Evolutionary conservation across 1,140 invertebrate species (phyloP), one percentile per base, ranked within the genome.

Genomic region (Venturia canescens): DNA sequence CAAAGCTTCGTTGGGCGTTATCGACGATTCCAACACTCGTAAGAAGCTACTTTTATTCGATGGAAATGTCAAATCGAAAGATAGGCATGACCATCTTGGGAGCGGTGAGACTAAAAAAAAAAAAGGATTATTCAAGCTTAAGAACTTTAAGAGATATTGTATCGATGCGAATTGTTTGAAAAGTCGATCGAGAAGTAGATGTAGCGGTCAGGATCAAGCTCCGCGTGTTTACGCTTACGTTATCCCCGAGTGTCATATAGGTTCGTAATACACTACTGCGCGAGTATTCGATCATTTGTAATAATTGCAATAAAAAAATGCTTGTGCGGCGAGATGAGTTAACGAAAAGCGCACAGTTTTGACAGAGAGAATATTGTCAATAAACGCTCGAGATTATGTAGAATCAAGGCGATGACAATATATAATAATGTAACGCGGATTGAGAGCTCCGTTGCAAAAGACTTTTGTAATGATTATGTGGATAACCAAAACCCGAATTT

Each of bases 211-310:
- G 44, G 44, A 50, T 53, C 44, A 15, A 50, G 48, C 23, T 74
- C 38, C 38, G 15, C 53, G 16, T n/a, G 66, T 74, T 74, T 53
- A 74, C 27, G 18, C 71, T 29, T 74, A 27, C 53, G 71, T 74
- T 1, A 74, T 74, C 16, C 71, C 66, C n/a, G 60, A 63, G 7
- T 63, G 60, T 63, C n/a, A n/a, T n/a, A 27, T 15, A 69, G 31
- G 53, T 57, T n/a, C 21, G 16, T 44, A 57, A 11, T 57, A 70
- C 2, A 31, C n/a, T 38, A 13, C 26, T 16, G n/a, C 21, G 15
- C 26, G 29, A 29, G n/a, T 21, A 23, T 38, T n/a, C 5, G 5
- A 57, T 57, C 6, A n/a, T 63, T 26, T 27, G 6, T 63, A 27
- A 7, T 3, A 27, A 63, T 63, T 63, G 21, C 2, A 63, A 9